phyloP scores from a whole-genome alignment of 2,113 vertebrate species.

The Labeo catla region DNA sequence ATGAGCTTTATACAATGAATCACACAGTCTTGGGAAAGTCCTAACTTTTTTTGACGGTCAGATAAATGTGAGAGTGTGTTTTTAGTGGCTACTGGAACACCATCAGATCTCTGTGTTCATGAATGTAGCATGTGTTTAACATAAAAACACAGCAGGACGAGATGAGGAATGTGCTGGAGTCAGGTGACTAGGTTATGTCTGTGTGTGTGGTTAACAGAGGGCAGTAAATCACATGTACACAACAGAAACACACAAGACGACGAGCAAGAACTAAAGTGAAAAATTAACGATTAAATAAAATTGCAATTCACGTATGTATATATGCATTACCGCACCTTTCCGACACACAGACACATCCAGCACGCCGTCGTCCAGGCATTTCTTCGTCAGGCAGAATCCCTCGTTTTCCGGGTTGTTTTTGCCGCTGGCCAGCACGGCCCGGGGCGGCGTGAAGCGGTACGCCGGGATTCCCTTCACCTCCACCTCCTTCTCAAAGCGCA shows the following conservation, averaged over 20 bases:
- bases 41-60: too few relatives aligned
- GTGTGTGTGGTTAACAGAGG: too few relatives aligned
- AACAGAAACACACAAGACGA: background rate
- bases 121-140: background rate
- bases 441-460: conserved; percentile 86
- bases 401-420: conserved; percentile 86
- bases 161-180: background rate
- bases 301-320: background rate
- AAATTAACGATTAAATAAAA: background rate
- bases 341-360: conserved; percentile 90
- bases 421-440: conserved; percentile 83
- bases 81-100: too few relatives aligned
- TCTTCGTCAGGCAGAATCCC: conserved; percentile 87
- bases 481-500: conserved; percentile 86
- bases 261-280: background rate
- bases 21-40: too few relatives aligned
- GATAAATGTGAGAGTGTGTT: too few relatives aligned
- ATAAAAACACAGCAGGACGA: background rate
- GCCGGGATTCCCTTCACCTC: conserved; percentile 84
- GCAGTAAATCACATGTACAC: too few relatives aligned
- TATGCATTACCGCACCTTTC: conserved; percentile 76
- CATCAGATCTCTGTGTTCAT: background rate
- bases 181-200: too few relatives aligned
- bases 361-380: conserved; percentile 89
- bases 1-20: too few relatives aligned